These are phyloP conservation scores for Pyrgilauda ruficollis DNA, from an alignment of 2,113 vertebrate species.

Conservation along the genomic window DNA sequence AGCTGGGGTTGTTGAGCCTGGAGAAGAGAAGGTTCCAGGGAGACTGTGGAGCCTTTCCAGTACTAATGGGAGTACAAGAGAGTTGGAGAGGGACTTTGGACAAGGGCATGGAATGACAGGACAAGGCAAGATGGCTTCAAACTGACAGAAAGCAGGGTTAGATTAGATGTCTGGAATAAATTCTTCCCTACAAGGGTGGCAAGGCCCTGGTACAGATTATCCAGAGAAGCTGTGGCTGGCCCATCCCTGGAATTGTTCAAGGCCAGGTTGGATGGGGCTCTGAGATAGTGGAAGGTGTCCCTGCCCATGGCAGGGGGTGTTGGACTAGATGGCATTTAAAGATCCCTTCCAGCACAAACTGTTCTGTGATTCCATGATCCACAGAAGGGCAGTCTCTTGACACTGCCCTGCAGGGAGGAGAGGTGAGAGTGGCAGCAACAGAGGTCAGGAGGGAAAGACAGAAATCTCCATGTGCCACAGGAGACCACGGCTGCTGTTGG, in stretches of 20 bases:
- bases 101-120: neutral
- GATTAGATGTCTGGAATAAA: neutral
- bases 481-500: accelerated
- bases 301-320: neutral
- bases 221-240: neutral
- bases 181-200: neutral
- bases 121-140: neutral
- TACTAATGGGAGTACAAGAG: neutral
- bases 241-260: neutral
- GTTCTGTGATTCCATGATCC: neutral
- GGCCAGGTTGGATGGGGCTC: neutral
- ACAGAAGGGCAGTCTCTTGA: accelerated
- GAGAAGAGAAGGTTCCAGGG: neutral
- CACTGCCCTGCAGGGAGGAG: neutral
- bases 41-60: neutral
- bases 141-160: neutral
- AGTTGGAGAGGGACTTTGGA: neutral
- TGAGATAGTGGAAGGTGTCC: neutral
- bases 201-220: neutral
- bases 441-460: neutral
- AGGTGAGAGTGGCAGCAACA: neutral
- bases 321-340: neutral
- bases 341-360: neutral
- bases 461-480: neutral
- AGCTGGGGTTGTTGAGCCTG: neutral